These are phyloP conservation scores for Cyanoderma ruficeps DNA, from an alignment of 2,113 vertebrate species.

Conservation along the genomic window DNA sequence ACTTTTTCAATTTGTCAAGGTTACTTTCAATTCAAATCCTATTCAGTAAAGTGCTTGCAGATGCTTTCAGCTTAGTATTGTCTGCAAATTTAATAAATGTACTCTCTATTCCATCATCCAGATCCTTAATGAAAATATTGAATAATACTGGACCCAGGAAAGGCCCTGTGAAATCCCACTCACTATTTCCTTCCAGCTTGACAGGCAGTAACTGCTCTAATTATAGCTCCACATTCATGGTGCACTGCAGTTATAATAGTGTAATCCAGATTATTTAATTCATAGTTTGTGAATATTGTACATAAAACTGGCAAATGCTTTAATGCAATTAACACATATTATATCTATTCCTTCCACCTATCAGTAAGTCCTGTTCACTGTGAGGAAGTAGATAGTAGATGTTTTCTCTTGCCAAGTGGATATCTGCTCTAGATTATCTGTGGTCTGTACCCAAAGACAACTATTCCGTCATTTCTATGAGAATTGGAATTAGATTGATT, in stretches of 20 bases:
- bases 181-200: neutral
- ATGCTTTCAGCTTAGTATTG: constrained; percentile 40
- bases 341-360: neutral
- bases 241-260: neutral
- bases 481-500: neutral
- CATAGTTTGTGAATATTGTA: neutral
- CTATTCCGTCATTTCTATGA: neutral
- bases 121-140: constrained; percentile 58
- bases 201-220: neutral
- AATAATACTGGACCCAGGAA: constrained; percentile 32
- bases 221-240: neutral
- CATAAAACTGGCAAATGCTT: neutral
- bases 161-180: neutral
- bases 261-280: neutral
- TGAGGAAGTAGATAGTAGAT: neutral
- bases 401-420: neutral
- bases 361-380: neutral
- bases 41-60: constrained; percentile 56
- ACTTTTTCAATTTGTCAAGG: constrained; percentile 51
- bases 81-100: constrained; percentile 54
- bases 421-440: neutral
- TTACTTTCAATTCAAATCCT: constrained; percentile 50
- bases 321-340: neutral
- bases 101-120: constrained; percentile 56
- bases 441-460: neutral